Evolutionary conservation across 2,888 invertebrate genomes (phyloP).

Genomic region (Bellardia pandia): DNA sequence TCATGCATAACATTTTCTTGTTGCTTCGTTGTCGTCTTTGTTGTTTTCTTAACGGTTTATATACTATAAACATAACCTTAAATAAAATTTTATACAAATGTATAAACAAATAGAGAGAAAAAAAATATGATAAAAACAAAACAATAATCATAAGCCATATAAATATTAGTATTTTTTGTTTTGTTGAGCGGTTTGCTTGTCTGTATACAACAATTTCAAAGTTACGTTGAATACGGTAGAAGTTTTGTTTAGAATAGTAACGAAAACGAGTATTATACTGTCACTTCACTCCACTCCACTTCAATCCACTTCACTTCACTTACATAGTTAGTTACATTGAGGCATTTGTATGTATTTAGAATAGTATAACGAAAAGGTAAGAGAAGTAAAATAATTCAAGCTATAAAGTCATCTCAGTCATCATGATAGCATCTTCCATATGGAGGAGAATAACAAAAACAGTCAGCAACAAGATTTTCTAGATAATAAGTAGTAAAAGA

Average conservation of each 20-base stretch:
- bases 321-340: conserved; percentile 22
- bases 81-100: conserved; percentile 29
- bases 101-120: background rate
- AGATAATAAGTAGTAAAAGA: conserved; percentile 54
- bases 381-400: conserved; percentile 72
- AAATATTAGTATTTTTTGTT: conserved; percentile 34
- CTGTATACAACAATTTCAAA: background rate
- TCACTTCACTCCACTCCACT: background rate
- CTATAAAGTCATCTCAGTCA: conserved; percentile 70
- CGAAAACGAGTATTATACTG: conserved; percentile 59
- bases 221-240: conserved; percentile 7
- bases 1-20: conserved; percentile 67
- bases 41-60: conserved; percentile 67
- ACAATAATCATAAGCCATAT: conserved; percentile 67
- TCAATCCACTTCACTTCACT: background rate
- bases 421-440: conserved; percentile 67
- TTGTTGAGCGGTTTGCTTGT: background rate
- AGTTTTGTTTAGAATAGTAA: conserved; percentile 45
- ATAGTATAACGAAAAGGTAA: conserved; percentile 67
- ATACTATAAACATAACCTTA: conserved; percentile 62
- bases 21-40: conserved; percentile 45
- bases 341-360: conserved; percentile 61
- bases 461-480: conserved; percentile 59
- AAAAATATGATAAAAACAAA: conserved; percentile 63
- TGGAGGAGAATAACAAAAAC: conserved; percentile 28